Base-by-base conservation (phyloP, 2,797 vertebrate genomes). In the Telmatherina bonti region DNA sequence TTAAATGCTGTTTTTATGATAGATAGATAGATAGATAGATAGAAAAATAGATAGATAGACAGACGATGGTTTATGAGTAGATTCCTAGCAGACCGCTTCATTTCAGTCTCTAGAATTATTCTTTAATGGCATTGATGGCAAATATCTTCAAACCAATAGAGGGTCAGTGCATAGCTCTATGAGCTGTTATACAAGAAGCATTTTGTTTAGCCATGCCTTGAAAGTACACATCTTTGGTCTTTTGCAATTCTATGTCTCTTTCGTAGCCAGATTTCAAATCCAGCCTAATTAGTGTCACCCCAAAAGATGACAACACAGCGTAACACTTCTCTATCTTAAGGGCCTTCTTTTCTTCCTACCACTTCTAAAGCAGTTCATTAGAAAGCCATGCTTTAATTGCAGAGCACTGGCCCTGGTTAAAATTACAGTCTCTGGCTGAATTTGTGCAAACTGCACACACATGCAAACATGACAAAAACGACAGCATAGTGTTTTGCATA, bases 291-390 rank as follows among this genome's bases (percentile, higher is more conserved):
- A 87, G 73, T 74, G 81, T 78, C 72, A 67, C 55, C 38, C 18
- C 20, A 20, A 64, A 67, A 80, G 62, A 81, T 73, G 66, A 87
- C 74, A 87, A 82, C 80, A 80, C 38, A 43, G 29, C 84, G 52
- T 45, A 79, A 78, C 83, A 82, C 74, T 77, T 82, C 79, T 78
- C 55, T 68, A 63, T 90, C 76, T 89, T 72, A 57, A 81, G 79
- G 79, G 70, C 62, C 63, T 58, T 87, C 74, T 81, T 81, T 72
- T 72, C 83, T 79, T 81, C 80, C 81, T 51, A 64, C 67, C 45
- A 69, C 78, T 88, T 81, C 81, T 81, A 86, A 89, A 84, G 83
- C 57, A 82, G 81, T 89, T 89, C 66, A 87, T 83, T 84, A 83
- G 71, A 78, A 72, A 84, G n/a, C 36, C 54, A 26, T 63, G 58